Conservation (phyloP, 2,888 invertebrate species). For the Andrena praecox region DNA sequence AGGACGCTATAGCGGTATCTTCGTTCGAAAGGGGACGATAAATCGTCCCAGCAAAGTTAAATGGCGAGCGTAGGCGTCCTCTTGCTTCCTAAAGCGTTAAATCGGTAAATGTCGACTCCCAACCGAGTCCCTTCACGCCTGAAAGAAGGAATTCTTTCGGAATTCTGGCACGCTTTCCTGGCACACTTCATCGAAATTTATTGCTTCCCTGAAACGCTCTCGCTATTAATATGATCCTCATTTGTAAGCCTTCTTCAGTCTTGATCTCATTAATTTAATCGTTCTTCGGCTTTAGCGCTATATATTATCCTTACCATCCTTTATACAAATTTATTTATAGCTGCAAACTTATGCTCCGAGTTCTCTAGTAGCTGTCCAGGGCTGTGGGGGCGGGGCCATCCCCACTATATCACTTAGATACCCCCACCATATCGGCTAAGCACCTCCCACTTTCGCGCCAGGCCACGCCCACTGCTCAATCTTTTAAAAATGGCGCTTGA, state of each 20-base stretch:
- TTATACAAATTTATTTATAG: too few relatives aligned
- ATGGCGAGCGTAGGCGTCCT: not conserved
- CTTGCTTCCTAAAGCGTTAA: slow-evolving; percentile 27
- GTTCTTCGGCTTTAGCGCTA: not conserved
- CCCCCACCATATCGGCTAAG: not conserved
- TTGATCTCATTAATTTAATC: not conserved
- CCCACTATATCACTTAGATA: not conserved
- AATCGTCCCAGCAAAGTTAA: slow-evolving; percentile 13
- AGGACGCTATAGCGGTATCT: not conserved
- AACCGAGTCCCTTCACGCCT: not conserved
- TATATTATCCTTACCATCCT: not conserved
- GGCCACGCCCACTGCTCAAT: not conserved
- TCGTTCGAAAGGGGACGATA: slow-evolving; percentile 16
- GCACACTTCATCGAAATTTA: slow-evolving; percentile 11
- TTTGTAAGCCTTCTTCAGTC: not conserved
- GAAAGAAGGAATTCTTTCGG: slow-evolving; percentile 16
- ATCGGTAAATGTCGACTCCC: slow-evolving; percentile 39
- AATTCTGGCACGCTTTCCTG: slow-evolving; percentile 55
- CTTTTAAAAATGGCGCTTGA: not conserved
- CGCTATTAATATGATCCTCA: slow-evolving; percentile 19
- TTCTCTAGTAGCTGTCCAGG: too few relatives aligned
- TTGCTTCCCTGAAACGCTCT: not conserved
- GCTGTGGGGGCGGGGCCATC: not conserved
- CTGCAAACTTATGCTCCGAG: too few relatives aligned
- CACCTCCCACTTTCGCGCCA: not conserved